Evolutionary conservation across 2,888 invertebrate genomes (phyloP).

Genomic region (Pandemis corylana): DNA sequence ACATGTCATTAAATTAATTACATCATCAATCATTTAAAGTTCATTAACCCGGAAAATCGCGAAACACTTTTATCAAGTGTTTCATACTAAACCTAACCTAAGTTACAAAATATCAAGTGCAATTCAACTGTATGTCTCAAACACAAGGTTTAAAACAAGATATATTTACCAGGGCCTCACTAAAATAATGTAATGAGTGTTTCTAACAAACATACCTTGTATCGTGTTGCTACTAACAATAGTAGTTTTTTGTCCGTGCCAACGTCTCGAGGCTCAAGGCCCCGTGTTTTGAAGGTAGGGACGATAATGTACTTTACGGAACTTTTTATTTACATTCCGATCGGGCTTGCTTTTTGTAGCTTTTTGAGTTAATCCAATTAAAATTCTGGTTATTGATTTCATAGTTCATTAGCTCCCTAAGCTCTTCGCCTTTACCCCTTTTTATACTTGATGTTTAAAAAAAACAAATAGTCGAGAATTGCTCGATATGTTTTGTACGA

Average conservation of each 20-base stretch:
- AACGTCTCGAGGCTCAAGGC: constrained; percentile 32
- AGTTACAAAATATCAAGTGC: background rate
- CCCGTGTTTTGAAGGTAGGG: constrained; percentile 15
- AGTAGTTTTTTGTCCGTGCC: constrained; percentile 38
- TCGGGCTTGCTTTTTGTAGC: constrained; percentile 19
- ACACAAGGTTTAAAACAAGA: constrained; percentile 10
- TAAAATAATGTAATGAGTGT: constrained; percentile 35
- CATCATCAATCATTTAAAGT: constrained; percentile 15
- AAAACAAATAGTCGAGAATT: too few species aligned
- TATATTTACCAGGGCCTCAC: constrained; percentile 29
- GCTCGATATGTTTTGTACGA: too few species aligned
- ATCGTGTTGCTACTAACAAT: constrained; percentile 27
- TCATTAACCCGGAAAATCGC: constrained; percentile 15
- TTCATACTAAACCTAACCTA: constrained; percentile 9
- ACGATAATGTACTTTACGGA: constrained; percentile 27
- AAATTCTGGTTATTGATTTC: background rate
- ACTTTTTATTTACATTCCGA: constrained; percentile 38
- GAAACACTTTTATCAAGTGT: background rate
- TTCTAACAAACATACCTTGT: constrained; percentile 28
- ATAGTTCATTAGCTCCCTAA: background rate
- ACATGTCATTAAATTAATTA: constrained; percentile 12
- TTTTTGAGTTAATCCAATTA: background rate
- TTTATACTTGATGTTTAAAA: too few species aligned
- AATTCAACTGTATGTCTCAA: background rate
- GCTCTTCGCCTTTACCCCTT: background rate